Evolutionary conservation across 30 jellyfish, hydroid and myxozoan genomes (phyloP).

Genomic region (Turritopsis dohrnii): DNA sequence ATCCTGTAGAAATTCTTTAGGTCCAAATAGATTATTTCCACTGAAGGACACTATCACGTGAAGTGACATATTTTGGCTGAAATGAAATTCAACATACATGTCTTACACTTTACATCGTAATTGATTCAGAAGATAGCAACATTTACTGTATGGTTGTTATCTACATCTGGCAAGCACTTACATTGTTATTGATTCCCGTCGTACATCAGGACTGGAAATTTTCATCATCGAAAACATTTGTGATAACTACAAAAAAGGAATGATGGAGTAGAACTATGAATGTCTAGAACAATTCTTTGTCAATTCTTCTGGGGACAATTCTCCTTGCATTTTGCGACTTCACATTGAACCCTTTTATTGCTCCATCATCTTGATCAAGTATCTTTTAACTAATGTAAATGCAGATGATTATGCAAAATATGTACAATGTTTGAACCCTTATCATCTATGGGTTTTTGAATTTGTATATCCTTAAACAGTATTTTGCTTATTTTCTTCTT

Average conservation of each 20-base stretch:
- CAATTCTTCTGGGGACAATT: not conserved
- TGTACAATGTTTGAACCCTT: too few species aligned
- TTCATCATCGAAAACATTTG: not conserved
- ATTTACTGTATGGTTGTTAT: not conserved
- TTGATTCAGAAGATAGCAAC: too few species aligned
- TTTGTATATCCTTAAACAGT: too few species aligned
- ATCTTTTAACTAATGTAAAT: too few species aligned
- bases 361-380: too few species aligned
- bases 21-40: not conserved
- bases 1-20: not conserved
- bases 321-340: not conserved
- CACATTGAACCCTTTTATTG: too few species aligned
- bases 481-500: too few species aligned
- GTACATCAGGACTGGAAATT: not conserved
- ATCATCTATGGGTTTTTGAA: too few species aligned
- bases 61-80: not conserved
- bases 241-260: not conserved
- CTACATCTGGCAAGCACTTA: not conserved
- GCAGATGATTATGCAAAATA: too few species aligned
- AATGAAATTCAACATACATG: not conserved
- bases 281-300: not conserved
- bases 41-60: not conserved
- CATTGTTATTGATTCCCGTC: not conserved
- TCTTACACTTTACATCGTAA: too few species aligned
- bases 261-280: not conserved